phyloP scores from a whole-genome alignment of 2,888 invertebrate species.

The Malthinus seriepunctatus region DNA sequence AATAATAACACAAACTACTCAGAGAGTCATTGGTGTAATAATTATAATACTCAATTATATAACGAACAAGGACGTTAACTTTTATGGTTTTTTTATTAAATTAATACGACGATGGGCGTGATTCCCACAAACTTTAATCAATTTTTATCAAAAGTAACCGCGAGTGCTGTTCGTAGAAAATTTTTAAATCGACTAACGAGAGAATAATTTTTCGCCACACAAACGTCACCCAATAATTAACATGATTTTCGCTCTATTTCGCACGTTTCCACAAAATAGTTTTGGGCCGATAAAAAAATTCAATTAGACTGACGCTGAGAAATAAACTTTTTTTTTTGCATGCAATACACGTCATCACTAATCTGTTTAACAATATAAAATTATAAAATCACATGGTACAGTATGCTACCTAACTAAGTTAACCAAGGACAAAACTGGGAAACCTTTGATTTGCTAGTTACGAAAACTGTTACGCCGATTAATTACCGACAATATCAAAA shows the following conservation, averaged over 20 bases:
- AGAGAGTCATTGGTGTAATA: no score
- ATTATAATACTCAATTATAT: no score
- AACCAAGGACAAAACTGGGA: conserved; percentile 21
- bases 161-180: background rate
- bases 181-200: no score
- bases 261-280: background rate
- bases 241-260: conserved; percentile 4
- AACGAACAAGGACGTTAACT: no score
- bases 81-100: no score
- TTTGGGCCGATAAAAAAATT: no score
- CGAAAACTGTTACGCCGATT: conserved; percentile 8
- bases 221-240: background rate
- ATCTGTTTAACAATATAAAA: conserved; percentile 4
- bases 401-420: conserved; percentile 11
- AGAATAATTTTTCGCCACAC: no score
- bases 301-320: no score
- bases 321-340: no score
- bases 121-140: background rate
- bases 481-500: conserved; percentile 8
- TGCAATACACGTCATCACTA: conserved; percentile 12
- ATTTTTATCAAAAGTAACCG: background rate
- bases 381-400: conserved; percentile 22
- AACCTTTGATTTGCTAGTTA: conserved; percentile 12
- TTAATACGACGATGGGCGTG: no score
- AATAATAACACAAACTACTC: no score